Conservation (phyloP, 2,888 invertebrate genomes). For the Luperina nickerlii region DNA sequence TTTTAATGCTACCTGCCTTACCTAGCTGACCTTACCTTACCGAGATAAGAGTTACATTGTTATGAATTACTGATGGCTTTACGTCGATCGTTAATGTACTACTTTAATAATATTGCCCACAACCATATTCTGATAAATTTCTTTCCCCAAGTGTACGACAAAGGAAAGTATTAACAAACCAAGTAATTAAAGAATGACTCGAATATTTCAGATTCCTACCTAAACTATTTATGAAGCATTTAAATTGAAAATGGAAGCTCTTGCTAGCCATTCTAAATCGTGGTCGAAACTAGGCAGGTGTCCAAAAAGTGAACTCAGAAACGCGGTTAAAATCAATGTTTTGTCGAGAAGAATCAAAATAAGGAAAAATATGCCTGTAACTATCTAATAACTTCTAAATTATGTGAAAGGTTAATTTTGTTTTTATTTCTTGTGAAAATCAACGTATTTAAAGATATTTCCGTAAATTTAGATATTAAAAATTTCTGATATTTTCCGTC, state of each 20-base stretch:
- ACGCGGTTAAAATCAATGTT: slow-evolving; percentile 26
- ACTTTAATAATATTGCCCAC: neutral
- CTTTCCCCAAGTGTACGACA: neutral
- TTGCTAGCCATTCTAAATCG: slow-evolving; percentile 35
- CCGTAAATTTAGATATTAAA: too few species aligned
- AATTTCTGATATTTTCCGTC: too few species aligned
- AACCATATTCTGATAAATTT: neutral
- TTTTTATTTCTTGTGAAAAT: neutral
- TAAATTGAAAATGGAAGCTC: slow-evolving; percentile 43
- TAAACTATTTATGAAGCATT: slow-evolving; percentile 35
- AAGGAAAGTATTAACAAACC: slow-evolving; percentile 15
- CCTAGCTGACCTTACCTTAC: too few species aligned
- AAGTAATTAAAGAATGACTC: slow-evolving; percentile 37
- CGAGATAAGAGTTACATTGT: too few species aligned
- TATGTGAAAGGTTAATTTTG: neutral
- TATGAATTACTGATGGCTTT: too few species aligned
- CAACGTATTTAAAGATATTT: neutral
- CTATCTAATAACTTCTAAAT: neutral
- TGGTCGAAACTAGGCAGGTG: slow-evolving; percentile 52
- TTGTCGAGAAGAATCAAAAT: slow-evolving; percentile 3
- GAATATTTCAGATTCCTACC: slow-evolving; percentile 18
- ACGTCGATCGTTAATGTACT: too few species aligned
- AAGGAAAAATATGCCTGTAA: neutral
- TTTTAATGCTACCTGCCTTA: too few species aligned
- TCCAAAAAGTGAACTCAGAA: slow-evolving; percentile 46